phyloP scores from a whole-genome alignment of 2,113 vertebrate genomes.

The Tapirus terrestris region DNA sequence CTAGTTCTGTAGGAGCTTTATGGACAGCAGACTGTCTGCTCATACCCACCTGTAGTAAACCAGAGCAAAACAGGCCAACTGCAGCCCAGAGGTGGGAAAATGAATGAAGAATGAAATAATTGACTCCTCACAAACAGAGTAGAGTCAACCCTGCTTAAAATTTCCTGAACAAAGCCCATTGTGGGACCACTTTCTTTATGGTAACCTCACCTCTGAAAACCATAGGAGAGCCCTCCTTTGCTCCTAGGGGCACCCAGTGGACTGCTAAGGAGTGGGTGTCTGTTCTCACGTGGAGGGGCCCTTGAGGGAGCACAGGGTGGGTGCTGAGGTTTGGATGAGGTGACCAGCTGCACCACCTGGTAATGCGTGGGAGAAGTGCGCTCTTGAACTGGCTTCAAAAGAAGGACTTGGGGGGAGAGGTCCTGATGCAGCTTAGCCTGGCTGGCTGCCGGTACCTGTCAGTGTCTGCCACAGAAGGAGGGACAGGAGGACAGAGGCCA shows the following conservation, averaged over 20 bases:
- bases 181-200: accelerated
- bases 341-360: background rate
- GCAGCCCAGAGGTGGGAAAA: background rate
- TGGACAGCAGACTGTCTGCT: background rate
- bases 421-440: background rate
- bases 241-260: accelerated
- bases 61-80: background rate
- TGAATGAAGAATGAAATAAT: background rate
- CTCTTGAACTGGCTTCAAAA: background rate
- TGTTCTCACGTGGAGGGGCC: background rate
- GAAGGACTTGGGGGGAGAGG: background rate
- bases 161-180: background rate
- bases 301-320: background rate
- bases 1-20: background rate
- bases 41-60: background rate
- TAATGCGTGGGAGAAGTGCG: background rate
- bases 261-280: background rate
- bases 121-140: background rate
- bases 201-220: background rate
- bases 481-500: background rate
- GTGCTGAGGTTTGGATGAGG: background rate
- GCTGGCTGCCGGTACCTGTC: accelerated
- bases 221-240: accelerated
- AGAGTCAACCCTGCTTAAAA: background rate
- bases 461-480: background rate